These are phyloP conservation scores for Sinhomidia bicolor DNA, from an alignment of 2,888 invertebrate species.

Conservation along the genomic window DNA sequence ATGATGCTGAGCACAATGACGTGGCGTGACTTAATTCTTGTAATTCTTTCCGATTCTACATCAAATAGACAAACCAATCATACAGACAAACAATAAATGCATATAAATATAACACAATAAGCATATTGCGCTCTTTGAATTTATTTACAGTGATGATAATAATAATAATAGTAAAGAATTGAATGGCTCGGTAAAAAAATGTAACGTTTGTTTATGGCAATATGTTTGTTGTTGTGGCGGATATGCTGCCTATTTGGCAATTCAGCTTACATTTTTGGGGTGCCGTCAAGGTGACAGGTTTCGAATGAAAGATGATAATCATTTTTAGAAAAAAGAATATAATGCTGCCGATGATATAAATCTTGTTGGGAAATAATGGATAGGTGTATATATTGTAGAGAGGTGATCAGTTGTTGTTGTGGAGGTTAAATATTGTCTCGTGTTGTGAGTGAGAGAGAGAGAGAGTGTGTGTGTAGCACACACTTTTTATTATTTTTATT, in stretches of 20 bases:
- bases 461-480: neutral
- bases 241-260: neutral
- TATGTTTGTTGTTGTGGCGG: neutral
- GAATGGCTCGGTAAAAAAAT: no score
- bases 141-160: no score
- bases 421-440: conserved; percentile 30
- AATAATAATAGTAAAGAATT: no score
- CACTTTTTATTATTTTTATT: neutral
- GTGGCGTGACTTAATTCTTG: conserved; percentile 60
- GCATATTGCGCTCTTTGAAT: no score
- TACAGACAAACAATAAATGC: conserved; percentile 30
- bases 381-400: neutral
- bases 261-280: conserved; percentile 11
- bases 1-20: conserved; percentile 53
- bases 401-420: neutral
- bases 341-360: conserved; percentile 21
- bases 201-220: neutral
- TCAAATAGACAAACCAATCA: conserved; percentile 37
- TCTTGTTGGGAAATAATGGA: neutral
- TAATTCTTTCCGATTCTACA: conserved; percentile 25
- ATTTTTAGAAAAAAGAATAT: no score
- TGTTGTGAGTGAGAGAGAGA: neutral
- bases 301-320: conserved; percentile 57
- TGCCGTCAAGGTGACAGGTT: conserved; percentile 58
- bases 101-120: neutral